Evolutionary conservation across 2,888 invertebrate species (phyloP).

Genomic region (Cheilosia soror): DNA sequence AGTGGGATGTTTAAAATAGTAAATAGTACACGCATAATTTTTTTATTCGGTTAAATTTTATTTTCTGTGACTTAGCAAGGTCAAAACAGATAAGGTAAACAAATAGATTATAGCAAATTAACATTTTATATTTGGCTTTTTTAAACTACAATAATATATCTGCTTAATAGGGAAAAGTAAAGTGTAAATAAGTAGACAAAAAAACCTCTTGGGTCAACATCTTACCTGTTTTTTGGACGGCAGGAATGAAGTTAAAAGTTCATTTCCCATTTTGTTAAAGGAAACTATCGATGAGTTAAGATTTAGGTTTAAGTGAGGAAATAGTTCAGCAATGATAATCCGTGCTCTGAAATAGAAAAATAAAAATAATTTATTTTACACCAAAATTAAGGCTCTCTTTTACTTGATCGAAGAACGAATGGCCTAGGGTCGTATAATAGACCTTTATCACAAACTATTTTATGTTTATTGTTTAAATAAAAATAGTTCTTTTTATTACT

Average conservation of each 20-base stretch:
- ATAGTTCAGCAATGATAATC: slow-evolving; percentile 81
- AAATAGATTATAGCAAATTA: slow-evolving; percentile 28
- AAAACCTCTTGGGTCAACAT: neutral
- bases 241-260: slow-evolving; percentile 79
- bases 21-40: neutral
- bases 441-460: no score
- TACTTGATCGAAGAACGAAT: no score
- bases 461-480: no score
- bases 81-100: slow-evolving; percentile 12
- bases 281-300: slow-evolving; percentile 80
- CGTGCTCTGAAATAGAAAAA: slow-evolving; percentile 79
- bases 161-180: neutral
- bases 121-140: neutral
- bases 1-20: no score
- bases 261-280: slow-evolving; percentile 81
- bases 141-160: neutral
- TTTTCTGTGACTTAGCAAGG: slow-evolving; percentile 22
- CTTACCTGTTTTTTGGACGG: slow-evolving; percentile 64
- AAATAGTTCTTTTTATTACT: no score
- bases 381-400: no score
- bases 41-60: neutral
- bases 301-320: slow-evolving; percentile 81
- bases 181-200: neutral
- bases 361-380: neutral
- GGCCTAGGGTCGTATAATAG: no score